Base-by-base conservation (phyloP, 2,113 vertebrate species). In the Pollimyrus isidori region DNA sequence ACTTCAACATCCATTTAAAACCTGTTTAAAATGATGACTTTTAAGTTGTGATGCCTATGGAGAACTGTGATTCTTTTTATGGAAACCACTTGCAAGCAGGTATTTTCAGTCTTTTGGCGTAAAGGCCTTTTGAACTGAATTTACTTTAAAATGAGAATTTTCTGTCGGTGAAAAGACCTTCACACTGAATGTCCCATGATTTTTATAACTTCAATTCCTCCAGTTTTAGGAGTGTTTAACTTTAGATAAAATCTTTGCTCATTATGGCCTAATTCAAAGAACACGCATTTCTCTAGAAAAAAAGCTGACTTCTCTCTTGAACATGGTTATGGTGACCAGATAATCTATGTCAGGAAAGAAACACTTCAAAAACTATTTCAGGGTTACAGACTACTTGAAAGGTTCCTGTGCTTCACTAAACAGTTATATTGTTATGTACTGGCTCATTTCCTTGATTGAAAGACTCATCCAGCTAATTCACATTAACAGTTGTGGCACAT, bases 141-240 rank as follows among this genome's bases (percentile, higher is more conserved):
- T 62, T 65, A n/a, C 26, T 65, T 26, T 6, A 21, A 56, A 56
- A 65, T 26, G 58, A 26, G 58, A 82, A 87, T 90, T 91, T 89
- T 86, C 19, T 42, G 91, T 91, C 88, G 88, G 88, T 90, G 89
- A 76, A 26, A 30, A 83, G 53, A 85, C 26, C 50, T 89, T 88
- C 35, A 89, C 82, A 87, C 58, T 85, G 85, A 89, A 84, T 85
- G 82, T 88, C 69, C 83, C 48, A 45, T 76, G 46, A 50, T 2
- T 26, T 26, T 35, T 76, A 10, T 23, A 23, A 17, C 21, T 23
- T 13, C 26, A 65, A 5, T 30, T 11, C 49, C 23, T 30, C 45
- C 10, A 48, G 26, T 50, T 88, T 26, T 15, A n/a, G 17, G 45
- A 73, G 58, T n/a, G 65, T 23, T 7, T 7, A 23, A 23, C 58